Evolutionary conservation across 1,140 invertebrate species (phyloP), one percentile per base, ranked within the genome.

Genomic region (Gonatopus flavifemur): DNA sequence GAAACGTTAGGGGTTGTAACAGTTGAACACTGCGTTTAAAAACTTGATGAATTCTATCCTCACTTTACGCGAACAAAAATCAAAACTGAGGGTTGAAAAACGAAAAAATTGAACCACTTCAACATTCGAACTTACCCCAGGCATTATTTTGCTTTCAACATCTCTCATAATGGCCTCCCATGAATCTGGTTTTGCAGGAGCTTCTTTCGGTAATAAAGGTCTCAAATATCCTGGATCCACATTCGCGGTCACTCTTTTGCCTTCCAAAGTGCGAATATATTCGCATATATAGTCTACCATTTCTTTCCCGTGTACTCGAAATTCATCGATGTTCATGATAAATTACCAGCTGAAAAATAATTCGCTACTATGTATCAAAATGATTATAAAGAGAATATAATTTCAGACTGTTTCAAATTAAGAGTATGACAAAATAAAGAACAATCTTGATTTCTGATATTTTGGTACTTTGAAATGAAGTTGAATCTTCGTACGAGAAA

Each of bases 281-380:
- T 93, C 82, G 55, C 90, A 92, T 50, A 98, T 94, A 67, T 93
- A 97, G 72, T 98, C 94, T 20, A 98, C 86, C 88, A 95, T 92
- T 66, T 94, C 88, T 71, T 90, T 90, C 19, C 94, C 94, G 42
- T 86, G 81, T 57, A 82, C 81, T 33, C 90, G 83, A 80, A 96
- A 96, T 64, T 94, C 88, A 59, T 86, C 81, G 9, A 86, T 81
- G 75, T 94, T 84, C 93, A 96, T 94, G 39, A 35, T 61, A 47
- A 37, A 37, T 31, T 12, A 35, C 24, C 36, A 21, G 38, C 48
- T 61, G 48, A 28, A 55, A 59, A 48, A 20, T 20, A 57, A 49
- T 49, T 45, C n/a, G n/a, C n/a, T n/a, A n/a, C n/a, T n/a, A n/a
- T n/a, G n/a, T n/a, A n/a, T n/a, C n/a, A n/a, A n/a, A n/a, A n/a